Conservation (phyloP, 2,888 invertebrate genomes). For the Polyploca ridens region DNA sequence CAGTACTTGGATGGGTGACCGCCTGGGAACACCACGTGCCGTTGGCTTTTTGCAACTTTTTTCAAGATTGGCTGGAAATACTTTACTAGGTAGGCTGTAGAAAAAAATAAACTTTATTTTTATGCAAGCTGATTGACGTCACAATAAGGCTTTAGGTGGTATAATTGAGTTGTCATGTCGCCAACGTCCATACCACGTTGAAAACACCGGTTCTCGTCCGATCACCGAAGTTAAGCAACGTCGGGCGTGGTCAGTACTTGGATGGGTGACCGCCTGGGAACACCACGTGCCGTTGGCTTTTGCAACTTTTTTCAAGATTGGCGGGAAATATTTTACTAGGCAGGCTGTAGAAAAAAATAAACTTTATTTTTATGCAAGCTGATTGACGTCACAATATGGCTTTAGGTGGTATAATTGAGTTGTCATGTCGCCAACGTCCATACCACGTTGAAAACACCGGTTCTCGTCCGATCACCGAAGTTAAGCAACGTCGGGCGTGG, state of each 20-base stretch:
- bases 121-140: neutral
- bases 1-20: conserved; percentile 82
- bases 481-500: conserved; percentile 75
- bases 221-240: conserved; percentile 78
- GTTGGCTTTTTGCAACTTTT: conserved; percentile 55
- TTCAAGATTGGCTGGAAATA: too few relatives aligned
- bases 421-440: conserved; percentile 58
- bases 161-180: conserved; percentile 13
- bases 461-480: conserved; percentile 79
- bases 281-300: conserved; percentile 62
- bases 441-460: conserved; percentile 73
- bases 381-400: too few relatives aligned
- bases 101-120: too few relatives aligned
- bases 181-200: conserved; percentile 70
- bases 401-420: neutral
- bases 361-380: too few relatives aligned
- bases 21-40: conserved; percentile 75
- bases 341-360: too few relatives aligned
- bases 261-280: conserved; percentile 77
- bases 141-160: too few relatives aligned
- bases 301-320: conserved; percentile 21
- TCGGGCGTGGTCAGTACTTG: conserved; percentile 75
- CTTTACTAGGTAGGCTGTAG: too few relatives aligned
- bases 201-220: conserved; percentile 78
- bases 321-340: too few relatives aligned